Conservation (phyloP, 1,140 invertebrate genomes). For the Ephestia elutella region DNA sequence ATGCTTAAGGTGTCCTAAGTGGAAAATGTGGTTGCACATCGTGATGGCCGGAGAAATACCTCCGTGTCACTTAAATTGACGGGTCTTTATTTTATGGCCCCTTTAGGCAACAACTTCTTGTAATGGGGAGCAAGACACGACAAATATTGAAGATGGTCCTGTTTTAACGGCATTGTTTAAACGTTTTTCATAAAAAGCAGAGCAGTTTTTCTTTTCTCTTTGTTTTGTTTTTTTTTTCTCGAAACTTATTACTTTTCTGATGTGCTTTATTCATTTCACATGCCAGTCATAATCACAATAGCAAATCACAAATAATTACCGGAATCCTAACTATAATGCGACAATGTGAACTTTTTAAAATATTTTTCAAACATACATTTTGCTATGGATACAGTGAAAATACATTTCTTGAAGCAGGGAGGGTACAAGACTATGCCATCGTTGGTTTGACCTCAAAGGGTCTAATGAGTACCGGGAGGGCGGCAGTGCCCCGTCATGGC, state of each 20-base stretch:
- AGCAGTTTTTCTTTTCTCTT: too few species aligned
- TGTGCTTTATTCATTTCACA: too few species aligned
- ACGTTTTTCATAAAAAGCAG: background rate
- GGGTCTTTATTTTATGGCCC: slow-evolving; percentile 26
- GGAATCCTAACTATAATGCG: too few species aligned
- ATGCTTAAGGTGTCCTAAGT: slow-evolving; percentile 25
- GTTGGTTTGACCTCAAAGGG: slow-evolving; percentile 12
- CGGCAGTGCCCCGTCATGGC: slow-evolving; percentile 46
- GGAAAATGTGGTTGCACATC: slow-evolving; percentile 22
- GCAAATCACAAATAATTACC: too few species aligned
- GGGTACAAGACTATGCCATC: too few species aligned
- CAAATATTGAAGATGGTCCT: background rate
- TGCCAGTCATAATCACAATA: too few species aligned
- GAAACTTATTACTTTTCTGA: too few species aligned
- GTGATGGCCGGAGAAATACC: slow-evolving; percentile 32
- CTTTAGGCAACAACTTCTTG: slow-evolving; percentile 3
- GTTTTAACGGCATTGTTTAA: background rate
- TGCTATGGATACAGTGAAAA: too few species aligned
- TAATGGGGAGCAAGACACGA: background rate
- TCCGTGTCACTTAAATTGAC: slow-evolving; percentile 26
- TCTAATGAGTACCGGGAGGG: slow-evolving; percentile 32
- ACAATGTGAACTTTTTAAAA: too few species aligned
- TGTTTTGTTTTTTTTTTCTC: too few species aligned
- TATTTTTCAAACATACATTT: too few species aligned
- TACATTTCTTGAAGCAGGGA: too few species aligned